Conservation (phyloP, 2,888 invertebrate species). For the Patella caerulea region DNA sequence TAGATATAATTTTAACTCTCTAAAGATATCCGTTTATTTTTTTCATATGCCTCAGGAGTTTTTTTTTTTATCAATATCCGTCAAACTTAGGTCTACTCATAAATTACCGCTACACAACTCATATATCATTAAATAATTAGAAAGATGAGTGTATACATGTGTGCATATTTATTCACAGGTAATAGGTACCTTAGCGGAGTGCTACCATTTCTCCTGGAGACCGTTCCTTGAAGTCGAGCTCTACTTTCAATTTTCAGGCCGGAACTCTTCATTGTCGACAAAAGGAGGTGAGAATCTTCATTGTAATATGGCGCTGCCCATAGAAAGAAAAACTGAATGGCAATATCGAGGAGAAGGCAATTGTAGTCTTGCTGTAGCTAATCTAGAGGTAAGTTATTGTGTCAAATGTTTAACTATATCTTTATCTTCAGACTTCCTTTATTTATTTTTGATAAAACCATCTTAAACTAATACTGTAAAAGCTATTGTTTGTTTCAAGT, state of each 20-base stretch:
- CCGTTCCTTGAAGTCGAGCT: neutral
- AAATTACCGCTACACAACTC: too few relatives aligned
- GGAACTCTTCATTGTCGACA: conserved; percentile 26
- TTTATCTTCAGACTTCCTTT: neutral
- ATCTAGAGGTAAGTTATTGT: conserved; percentile 44
- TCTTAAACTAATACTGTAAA: neutral
- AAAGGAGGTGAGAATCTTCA: neutral
- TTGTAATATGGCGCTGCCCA: conserved; percentile 32
- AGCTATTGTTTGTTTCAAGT: neutral
- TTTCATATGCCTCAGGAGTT: too few relatives aligned
- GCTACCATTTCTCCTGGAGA: too few relatives aligned
- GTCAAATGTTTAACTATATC: conserved; percentile 1
- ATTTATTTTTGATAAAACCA: neutral
- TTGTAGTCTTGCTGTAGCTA: conserved; percentile 55
- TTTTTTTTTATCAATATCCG: too few relatives aligned
- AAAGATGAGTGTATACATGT: too few relatives aligned
- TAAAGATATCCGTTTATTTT: too few relatives aligned
- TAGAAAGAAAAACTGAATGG: conserved; percentile 44
- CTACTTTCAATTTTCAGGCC: neutral
- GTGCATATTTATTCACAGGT: too few relatives aligned
- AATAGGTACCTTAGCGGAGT: too few relatives aligned
- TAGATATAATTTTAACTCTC: too few relatives aligned
- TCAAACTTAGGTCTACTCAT: too few relatives aligned
- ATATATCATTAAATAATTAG: too few relatives aligned
- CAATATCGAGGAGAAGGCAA: conserved; percentile 61